Base-by-base conservation (phyloP, 1,140 invertebrate genomes). In the Venturia canescens region DNA sequence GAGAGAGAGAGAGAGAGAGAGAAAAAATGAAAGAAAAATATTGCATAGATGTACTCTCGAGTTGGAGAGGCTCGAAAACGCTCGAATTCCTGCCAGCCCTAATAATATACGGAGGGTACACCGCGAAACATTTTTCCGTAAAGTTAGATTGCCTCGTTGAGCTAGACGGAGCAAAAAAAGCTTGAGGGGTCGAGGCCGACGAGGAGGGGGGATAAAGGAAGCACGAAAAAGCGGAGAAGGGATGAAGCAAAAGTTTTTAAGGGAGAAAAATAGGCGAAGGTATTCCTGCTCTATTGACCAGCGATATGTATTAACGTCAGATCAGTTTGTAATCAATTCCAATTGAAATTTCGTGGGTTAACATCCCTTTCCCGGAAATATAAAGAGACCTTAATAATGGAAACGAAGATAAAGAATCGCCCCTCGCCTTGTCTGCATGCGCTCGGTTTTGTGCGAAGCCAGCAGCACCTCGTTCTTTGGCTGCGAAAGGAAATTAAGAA, bases 61-160 rank as follows among this genome's bases (percentile, higher is more conserved):
- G 38, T 44, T 44, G 38, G 38, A 48, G 23, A 21, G n/a, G 21
- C 3, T 34, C 50, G 34, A 26, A 72, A 34, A 21, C 70, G 7
- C 34, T 23, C 70, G n/a, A 72, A 11, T 72, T 16, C 70, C 70
- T 23, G n/a, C 34, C 21, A 48, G 16, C 70, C 23, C 70, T n/a
- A 72, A 72, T 72, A 44, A 72, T 72, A 44, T 72, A 72, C 70
- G 70, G 38, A 72, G n/a, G 15, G 70, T 48, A 21, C 21, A 48
- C 70, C 16, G n/a, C 18, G 15, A 31, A 48, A 48, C 11, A 23
- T 63, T 63, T 72, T 44, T 72, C 44, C 21, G 38, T 48, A 72
- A 72, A 72, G 70, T 72, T 72, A 72, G 70, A 72, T 72, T 72
- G 70, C 70, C 70, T 72, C 38, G 70, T 44, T 23, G 70, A 23